Conservation (phyloP, 2,113 vertebrate genomes). For the Agelaius phoeniceus region DNA sequence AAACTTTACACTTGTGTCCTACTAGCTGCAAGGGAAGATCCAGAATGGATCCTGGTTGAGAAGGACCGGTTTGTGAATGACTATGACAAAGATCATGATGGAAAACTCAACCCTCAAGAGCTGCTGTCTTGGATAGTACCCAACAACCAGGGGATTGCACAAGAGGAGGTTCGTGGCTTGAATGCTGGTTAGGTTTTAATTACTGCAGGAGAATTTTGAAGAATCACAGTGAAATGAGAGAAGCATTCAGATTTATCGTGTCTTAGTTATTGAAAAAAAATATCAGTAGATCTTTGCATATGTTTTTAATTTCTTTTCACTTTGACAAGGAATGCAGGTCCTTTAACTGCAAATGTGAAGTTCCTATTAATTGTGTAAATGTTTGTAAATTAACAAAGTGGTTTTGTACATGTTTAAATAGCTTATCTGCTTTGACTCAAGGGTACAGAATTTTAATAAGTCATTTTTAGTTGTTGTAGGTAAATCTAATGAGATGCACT, state of each 20-base stretch:
- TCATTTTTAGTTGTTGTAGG: background rate
- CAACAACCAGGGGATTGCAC: constrained; percentile 91
- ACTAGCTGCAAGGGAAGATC: constrained; percentile 80
- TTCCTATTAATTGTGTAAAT: background rate
- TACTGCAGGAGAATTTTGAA: background rate
- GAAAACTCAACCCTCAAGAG: constrained; percentile 86
- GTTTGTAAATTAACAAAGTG: background rate
- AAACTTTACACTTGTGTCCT: background rate
- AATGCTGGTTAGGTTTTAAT: background rate
- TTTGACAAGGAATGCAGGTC: background rate
- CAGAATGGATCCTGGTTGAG: constrained; percentile 94
- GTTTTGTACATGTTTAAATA: background rate
- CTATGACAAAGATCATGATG: constrained; percentile 90
- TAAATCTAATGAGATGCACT: background rate
- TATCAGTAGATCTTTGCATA: background rate
- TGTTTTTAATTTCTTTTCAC: background rate
- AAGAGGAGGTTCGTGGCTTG: constrained; percentile 84
- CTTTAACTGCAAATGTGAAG: background rate
- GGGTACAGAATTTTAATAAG: background rate
- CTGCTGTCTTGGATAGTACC: constrained; percentile 93
- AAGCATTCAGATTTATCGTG: background rate
- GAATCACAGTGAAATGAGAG: background rate
- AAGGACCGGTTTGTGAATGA: constrained; percentile 91
- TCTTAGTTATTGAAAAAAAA: background rate
- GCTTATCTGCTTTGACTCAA: background rate